Evolutionary conservation across 1,140 invertebrate species (phyloP).

Genomic region (Caligus rogercresseyi): DNA sequence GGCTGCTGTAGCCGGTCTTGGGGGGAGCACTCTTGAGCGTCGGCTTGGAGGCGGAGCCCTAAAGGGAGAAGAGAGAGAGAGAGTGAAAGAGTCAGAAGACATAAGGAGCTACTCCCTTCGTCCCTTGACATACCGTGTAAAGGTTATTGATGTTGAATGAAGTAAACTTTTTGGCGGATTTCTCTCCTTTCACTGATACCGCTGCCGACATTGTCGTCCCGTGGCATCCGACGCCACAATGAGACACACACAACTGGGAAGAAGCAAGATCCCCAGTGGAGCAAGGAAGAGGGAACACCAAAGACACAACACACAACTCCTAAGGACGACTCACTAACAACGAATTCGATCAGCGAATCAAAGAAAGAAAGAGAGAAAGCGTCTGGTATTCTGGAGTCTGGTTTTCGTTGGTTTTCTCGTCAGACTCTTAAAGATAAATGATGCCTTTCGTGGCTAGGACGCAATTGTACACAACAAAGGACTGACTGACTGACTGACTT

Average conservation of each 20-base stretch:
- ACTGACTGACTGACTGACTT: no score
- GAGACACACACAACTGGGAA: neutral
- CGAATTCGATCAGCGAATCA: no score
- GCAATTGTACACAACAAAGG: no score
- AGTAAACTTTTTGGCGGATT: conserved; percentile 2
- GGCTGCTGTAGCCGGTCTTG: conserved; percentile 95
- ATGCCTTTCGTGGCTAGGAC: no score
- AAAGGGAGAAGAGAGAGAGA: conserved; percentile 7
- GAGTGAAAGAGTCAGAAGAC: neutral
- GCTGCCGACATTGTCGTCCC: neutral
- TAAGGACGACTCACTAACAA: neutral
- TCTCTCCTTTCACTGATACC: conserved; percentile 5
- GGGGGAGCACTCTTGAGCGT: conserved; percentile 70
- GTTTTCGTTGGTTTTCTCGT: no score
- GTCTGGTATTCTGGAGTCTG: no score
- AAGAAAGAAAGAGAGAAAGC: no score
- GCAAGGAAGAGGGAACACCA: neutral
- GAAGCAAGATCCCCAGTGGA: neutral
- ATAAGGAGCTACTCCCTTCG: neutral
- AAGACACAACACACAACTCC: neutral
- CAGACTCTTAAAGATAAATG: no score
- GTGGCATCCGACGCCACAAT: neutral
- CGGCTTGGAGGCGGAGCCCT: conserved; percentile 73
- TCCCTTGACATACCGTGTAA: neutral
- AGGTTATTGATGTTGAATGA: conserved; percentile 15